phyloP scores from a whole-genome alignment of 2,888 invertebrate species.

The Craniophora ligustri region DNA sequence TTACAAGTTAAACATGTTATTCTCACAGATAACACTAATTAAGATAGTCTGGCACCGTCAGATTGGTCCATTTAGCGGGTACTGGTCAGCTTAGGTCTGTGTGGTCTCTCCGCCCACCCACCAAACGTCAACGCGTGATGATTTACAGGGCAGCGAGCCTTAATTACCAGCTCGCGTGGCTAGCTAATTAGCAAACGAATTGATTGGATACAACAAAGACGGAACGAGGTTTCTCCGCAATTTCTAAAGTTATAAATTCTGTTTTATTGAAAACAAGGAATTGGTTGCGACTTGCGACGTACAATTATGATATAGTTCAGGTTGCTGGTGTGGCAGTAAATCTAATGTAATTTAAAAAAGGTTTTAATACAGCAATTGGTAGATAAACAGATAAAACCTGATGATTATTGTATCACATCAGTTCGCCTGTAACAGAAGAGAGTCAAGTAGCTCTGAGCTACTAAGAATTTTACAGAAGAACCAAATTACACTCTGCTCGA shows the following conservation, averaged over 20 bases:
- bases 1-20: slow-evolving; percentile 21
- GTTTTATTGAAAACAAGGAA: slow-evolving; percentile 15
- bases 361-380: not conserved
- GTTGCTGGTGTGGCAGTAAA: not conserved
- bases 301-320: slow-evolving; percentile 15
- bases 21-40: slow-evolving; percentile 33
- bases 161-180: slow-evolving; percentile 54
- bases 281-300: slow-evolving; percentile 7
- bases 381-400: not conserved
- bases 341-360: slow-evolving; percentile 1
- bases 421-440: too few species aligned
- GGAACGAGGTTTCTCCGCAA: slow-evolving; percentile 40
- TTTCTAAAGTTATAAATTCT: slow-evolving; percentile 47
- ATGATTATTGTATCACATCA: too few species aligned
- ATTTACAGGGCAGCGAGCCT: slow-evolving; percentile 48
- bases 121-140: slow-evolving; percentile 42
- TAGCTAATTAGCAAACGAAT: slow-evolving; percentile 48
- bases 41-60: slow-evolving; percentile 26
- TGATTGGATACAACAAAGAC: slow-evolving; percentile 47
- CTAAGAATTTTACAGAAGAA: too few species aligned
- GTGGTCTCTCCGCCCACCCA: slow-evolving; percentile 49
- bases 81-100: slow-evolving; percentile 35
- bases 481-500: too few species aligned
- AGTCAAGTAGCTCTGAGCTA: too few species aligned
- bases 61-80: slow-evolving; percentile 27